Percentiles rank a stretch among this genome's conserved stretches.
Evolutionary conservation across 2,797 vertebrate genomes (phyloP).

Genomic region (Pyrocephalus nanus): DNA sequence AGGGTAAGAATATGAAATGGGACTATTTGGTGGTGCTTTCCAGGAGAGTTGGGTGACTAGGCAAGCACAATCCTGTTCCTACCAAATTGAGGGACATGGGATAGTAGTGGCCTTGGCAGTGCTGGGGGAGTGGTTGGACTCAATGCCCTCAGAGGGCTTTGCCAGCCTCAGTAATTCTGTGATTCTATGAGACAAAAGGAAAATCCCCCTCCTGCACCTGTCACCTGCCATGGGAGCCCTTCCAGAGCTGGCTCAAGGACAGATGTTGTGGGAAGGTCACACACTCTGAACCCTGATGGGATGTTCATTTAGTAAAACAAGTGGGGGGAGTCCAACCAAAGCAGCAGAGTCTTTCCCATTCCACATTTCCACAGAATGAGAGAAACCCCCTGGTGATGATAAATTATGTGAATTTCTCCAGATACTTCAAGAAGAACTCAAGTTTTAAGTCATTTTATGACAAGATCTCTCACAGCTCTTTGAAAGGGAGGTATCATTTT

Average conservation of each 20-base stretch:
- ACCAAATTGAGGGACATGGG: neutral
- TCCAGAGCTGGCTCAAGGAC: neutral
- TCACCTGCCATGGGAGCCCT: neutral
- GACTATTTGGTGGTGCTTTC: neutral
- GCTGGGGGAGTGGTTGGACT: neutral
- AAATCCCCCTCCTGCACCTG: neutral
- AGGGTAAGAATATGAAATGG: neutral
- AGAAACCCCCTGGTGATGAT: neutral
- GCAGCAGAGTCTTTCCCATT: neutral
- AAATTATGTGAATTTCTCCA: neutral
- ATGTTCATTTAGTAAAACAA: neutral
- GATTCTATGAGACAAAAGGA: neutral
- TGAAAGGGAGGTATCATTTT: neutral
- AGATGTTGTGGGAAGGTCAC: neutral
- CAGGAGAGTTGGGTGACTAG: no score
- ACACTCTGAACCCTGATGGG: neutral
- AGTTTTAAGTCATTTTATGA: neutral
- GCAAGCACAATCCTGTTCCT: neutral
- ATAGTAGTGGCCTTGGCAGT: neutral
- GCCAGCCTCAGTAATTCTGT: neutral
- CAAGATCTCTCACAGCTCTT: neutral
- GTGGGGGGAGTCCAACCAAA: neutral
- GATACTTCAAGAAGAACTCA: neutral
- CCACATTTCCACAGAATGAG: neutral
- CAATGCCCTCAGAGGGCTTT: neutral